Evolutionary conservation across 1,140 invertebrate species (phyloP).

Genomic region (Tetramorium simillimum): DNA sequence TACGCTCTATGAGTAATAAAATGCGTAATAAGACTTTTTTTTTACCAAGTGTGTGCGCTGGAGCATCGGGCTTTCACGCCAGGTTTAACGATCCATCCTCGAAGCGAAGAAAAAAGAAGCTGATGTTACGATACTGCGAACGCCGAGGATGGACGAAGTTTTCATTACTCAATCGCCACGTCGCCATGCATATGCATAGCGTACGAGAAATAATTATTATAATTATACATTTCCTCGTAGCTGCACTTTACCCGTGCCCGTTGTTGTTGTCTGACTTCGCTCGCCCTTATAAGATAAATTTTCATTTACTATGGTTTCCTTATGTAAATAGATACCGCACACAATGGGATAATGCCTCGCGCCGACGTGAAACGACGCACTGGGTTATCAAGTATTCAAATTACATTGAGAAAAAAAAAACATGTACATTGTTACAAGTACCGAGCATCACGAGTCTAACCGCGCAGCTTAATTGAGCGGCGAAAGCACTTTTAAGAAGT

Average conservation of each 20-base stretch:
- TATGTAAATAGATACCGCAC: constrained; percentile 44
- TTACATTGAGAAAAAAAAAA: constrained; percentile 9
- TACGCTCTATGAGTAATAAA: constrained; percentile 40
- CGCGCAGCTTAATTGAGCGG: constrained; percentile 28
- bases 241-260: neutral
- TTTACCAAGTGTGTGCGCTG: neutral
- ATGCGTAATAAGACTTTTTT: constrained; percentile 47
- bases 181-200: constrained; percentile 17
- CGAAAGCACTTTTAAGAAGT: constrained; percentile 46
- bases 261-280: constrained; percentile 3
- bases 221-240: constrained; percentile 23
- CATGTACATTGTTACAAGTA: constrained; percentile 18
- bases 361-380: constrained; percentile 26
- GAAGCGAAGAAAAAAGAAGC: neutral
- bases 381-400: constrained; percentile 50
- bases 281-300: constrained; percentile 39
- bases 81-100: constrained; percentile 17
- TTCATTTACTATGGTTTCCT: constrained; percentile 47
- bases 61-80: neutral
- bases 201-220: constrained; percentile 28
- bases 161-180: constrained; percentile 19
- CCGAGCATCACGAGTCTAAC: neutral
- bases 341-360: constrained; percentile 23
- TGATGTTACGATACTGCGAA: neutral
- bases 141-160: neutral